These are phyloP conservation scores for Zaprionus taronus DNA, from an alignment of 1,140 invertebrate genomes.

Conservation along the genomic window DNA sequence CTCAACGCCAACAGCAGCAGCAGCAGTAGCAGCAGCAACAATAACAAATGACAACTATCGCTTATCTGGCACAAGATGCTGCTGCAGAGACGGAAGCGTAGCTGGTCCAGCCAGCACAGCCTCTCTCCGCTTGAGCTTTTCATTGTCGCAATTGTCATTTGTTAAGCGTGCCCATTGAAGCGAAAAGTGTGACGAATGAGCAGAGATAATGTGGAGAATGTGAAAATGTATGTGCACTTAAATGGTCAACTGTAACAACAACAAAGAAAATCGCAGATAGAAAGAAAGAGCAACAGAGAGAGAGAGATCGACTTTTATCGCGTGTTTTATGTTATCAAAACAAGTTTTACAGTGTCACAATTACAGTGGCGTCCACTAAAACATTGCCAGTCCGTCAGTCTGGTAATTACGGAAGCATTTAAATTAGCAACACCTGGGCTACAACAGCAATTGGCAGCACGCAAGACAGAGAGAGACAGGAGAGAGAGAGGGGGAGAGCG, in stretches of 20 bases:
- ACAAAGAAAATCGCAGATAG: conserved; percentile 4
- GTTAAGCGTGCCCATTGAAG: conserved; percentile 67
- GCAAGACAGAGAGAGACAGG: conserved; percentile 25
- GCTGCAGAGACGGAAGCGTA: conserved; percentile 30
- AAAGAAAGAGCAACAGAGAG: neutral
- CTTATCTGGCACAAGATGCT: conserved; percentile 58
- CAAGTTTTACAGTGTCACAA: conserved; percentile 39
- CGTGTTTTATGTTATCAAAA: conserved; percentile 42
- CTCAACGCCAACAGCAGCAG: conserved; percentile 32
- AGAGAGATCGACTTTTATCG: conserved; percentile 41
- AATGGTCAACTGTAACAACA: conserved; percentile 22
- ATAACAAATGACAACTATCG: conserved; percentile 31
- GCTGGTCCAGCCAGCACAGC: conserved; percentile 27
- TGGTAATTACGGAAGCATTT: conserved; percentile 71
- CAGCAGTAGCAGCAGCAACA: conserved; percentile 23
- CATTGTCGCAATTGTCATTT: conserved; percentile 49
- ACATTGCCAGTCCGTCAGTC: conserved; percentile 20
- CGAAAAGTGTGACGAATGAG: conserved; percentile 70
- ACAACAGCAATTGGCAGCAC: conserved; percentile 60
- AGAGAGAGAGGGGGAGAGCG: neutral
- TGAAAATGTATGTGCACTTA: conserved; percentile 19
- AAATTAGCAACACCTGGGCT: conserved; percentile 78
- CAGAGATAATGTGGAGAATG: conserved; percentile 61
- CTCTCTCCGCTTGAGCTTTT: conserved; percentile 9
- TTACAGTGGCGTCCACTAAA: conserved; percentile 20